Evolutionary conservation across 1,140 invertebrate species (phyloP), one percentile per base, ranked within the genome.

Genomic region (Nasonia giraulti): DNA sequence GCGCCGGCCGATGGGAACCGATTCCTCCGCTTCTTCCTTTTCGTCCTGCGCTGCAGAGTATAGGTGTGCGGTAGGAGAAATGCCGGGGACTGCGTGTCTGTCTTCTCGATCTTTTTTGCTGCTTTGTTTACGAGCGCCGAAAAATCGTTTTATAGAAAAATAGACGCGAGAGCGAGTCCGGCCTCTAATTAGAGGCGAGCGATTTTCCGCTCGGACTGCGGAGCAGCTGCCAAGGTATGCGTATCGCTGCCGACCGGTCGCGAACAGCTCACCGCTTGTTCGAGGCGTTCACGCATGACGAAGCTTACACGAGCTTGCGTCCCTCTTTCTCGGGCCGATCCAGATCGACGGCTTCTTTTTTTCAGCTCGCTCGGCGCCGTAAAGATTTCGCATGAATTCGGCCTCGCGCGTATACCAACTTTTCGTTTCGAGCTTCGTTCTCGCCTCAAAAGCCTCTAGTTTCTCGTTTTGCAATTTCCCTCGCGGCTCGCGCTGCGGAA

Each of bases 221-320:
- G 8, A 11, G 10, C 40, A 40, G 40, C 17, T 62, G 55, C 55
- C 14, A 62, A 62, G 55, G 55, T 62, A 62, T 50, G 47, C 47
- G 47, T 17, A 17, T 50, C 55, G 55, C 55, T 20, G 55, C 6
- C 17, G 17, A n/a, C 55, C 55, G 17, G 55, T 62, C 55, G 20
- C 74, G 40, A 47, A 76, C 74, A 76, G 40, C 74, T 76, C 23
- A 37, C 17, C 44, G 50, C 81, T 77, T 68, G 74, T 77, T 27
- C 80, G 33, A 55, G 76, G 14, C 23, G 66, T 40, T 83, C 66
- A 73, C 82, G 74, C 74, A 55, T 69, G 74, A 77, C 73, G 37
- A 77, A 83, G 75, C 82, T 83, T 83, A 78, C 82, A 62, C 50
- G 82, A 78, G 82, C 82, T 83, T 83, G 55, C 73, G n/a, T 14